These are phyloP conservation scores for Antheraea yamamai DNA, from an alignment of 2,888 invertebrate genomes.

Conservation along the genomic window DNA sequence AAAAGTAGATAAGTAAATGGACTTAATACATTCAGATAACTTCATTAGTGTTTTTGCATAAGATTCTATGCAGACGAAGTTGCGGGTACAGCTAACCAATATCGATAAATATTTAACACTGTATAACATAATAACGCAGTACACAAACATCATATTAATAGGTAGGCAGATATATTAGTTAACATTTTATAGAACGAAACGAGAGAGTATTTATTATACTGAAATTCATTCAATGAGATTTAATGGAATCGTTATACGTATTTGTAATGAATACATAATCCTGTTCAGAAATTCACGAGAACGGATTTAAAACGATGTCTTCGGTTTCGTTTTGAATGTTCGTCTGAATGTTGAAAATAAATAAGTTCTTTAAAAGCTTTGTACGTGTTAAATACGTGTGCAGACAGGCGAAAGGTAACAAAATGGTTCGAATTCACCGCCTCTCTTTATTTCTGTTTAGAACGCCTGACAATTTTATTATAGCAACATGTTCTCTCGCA, in stretches of 20 bases:
- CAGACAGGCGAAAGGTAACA: constrained; percentile 34
- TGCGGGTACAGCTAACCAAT: too few relatives aligned
- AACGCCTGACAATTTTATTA: constrained; percentile 35
- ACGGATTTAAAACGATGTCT: constrained; percentile 19
- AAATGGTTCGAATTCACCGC: constrained; percentile 26
- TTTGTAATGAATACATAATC: neutral
- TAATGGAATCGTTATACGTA: neutral
- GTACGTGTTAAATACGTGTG: constrained; percentile 36
- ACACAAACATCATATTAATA: neutral
- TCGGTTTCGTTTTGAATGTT: constrained; percentile 34
- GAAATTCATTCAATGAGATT: constrained; percentile 4
- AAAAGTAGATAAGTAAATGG: too few relatives aligned
- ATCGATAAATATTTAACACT: too few relatives aligned
- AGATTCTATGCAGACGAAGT: too few relatives aligned
- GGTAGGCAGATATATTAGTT: neutral
- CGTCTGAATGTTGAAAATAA: constrained; percentile 38
- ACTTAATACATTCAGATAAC: too few relatives aligned
- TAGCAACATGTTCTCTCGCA: constrained; percentile 25
- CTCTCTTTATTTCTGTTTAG: constrained; percentile 17
- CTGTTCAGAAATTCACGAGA: neutral
- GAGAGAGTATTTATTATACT: neutral
- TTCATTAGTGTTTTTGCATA: too few relatives aligned
- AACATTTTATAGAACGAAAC: neutral
- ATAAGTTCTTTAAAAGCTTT: constrained; percentile 39
- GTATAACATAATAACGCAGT: too few relatives aligned